A percentile compares a stretch with the other conserved stretches of the same genome.
These are phyloP conservation scores for Lasioglossum albipes DNA, from an alignment of 1,140 invertebrate species.

Conservation along the genomic window DNA sequence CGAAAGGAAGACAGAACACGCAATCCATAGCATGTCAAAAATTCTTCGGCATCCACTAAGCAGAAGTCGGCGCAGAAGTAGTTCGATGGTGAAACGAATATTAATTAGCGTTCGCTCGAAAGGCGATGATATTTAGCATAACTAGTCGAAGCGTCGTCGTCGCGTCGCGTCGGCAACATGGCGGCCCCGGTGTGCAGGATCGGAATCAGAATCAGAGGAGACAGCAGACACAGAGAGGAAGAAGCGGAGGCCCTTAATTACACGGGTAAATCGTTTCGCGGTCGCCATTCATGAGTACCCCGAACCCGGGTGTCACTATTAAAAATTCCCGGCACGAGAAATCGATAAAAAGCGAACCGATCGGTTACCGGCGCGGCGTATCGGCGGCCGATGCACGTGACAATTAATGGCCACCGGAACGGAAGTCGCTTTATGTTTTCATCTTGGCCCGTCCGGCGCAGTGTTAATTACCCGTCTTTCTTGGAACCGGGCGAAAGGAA, in stretches of 20 bases:
- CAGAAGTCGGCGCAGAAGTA: too few species aligned
- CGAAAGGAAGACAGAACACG: too few species aligned
- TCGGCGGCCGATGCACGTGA: slow-evolving; percentile 24
- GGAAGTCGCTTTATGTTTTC: slow-evolving; percentile 48
- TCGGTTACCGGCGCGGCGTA: slow-evolving; percentile 7
- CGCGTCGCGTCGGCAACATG: neutral
- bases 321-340: slow-evolving; percentile 47
- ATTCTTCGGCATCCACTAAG: too few species aligned
- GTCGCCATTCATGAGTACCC: slow-evolving; percentile 17
- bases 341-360: slow-evolving; percentile 27
- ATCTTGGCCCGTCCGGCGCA: slow-evolving; percentile 20
- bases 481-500: neutral
- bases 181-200: neutral
- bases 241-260: slow-evolving; percentile 4
- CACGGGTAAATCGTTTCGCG: slow-evolving; percentile 8
- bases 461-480: slow-evolving; percentile 30
- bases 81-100: neutral
- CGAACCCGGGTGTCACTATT: slow-evolving; percentile 23
- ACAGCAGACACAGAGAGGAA: too few species aligned
- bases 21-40: too few species aligned
- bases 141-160: neutral
- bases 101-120: neutral
- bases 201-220: too few species aligned
- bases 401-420: slow-evolving; percentile 46
- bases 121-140: neutral